Evolutionary conservation across 2,888 invertebrate genomes (phyloP), one percentile per base, ranked within the genome.

Genomic region (Resseliella maxima): DNA sequence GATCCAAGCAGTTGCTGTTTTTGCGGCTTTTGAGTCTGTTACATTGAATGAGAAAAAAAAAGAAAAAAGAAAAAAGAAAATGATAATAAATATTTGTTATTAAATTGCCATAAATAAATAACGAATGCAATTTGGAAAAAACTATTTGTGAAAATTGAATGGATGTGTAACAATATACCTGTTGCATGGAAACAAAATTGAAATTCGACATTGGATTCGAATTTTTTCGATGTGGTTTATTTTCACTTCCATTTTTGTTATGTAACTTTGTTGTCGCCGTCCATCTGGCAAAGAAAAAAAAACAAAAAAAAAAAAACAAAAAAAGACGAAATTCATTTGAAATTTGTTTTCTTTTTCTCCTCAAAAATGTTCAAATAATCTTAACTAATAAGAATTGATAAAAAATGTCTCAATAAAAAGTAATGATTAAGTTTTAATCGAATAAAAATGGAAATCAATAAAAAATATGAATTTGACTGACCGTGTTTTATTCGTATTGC

Each of bases 401-500:
- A n/a, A n/a, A n/a, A n/a, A n/a, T n/a, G n/a, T n/a, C n/a, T n/a
- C n/a, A n/a, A n/a, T n/a, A n/a, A n/a, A n/a, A n/a, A n/a, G n/a
- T n/a, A n/a, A n/a, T n/a, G n/a, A n/a, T n/a, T n/a, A n/a, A n/a
- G n/a, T n/a, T n/a, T 31, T 15, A 3, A 15, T 72, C 18, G 31
- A 27, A 27, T 72, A 6, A 21, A 59, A 72, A 31, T 72, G n/a
- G n/a, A n/a, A n/a, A n/a, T n/a, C n/a, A n/a, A n/a, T n/a, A n/a
- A n/a, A n/a, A n/a, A n/a, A n/a, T n/a, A n/a, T n/a, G n/a, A n/a
- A n/a, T n/a, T n/a, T n/a, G n/a, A 24, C 87, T 88, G 88, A 91
- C 91, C 91, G 90, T 45, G 90, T 89, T 87, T 91, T 91, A 87
- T 89, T 91, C 46, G 90, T 88, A 87, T 88, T 90, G 3, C 72